These are phyloP conservation scores for Sebastes dallii DNA, from an alignment of 2,797 vertebrate genomes.

Conservation along the genomic window DNA sequence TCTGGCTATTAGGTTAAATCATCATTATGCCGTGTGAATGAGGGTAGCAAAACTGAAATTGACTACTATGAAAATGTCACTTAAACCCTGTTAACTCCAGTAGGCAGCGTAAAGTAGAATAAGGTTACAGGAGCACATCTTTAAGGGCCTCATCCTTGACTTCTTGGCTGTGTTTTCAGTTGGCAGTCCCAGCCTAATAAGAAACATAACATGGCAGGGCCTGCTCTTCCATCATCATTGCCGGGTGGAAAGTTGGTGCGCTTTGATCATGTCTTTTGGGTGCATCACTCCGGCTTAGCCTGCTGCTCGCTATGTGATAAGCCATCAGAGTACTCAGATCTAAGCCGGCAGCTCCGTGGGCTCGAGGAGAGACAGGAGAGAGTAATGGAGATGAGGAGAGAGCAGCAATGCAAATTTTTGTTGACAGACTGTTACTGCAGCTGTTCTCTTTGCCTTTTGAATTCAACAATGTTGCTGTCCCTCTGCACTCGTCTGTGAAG, in stretches of 20 bases:
- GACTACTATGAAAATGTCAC: conserved; percentile 40
- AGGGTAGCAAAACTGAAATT: conserved; percentile 33
- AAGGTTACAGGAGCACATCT: conserved; percentile 52
- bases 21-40: neutral
- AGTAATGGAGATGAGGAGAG: conserved; percentile 64
- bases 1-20: conserved; percentile 17
- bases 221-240: conserved; percentile 74
- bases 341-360: conserved; percentile 70
- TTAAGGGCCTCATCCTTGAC: conserved; percentile 65
- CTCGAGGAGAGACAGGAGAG: conserved; percentile 66
- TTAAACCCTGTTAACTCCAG: conserved; percentile 35
- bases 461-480: conserved; percentile 67
- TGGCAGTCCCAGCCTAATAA: conserved; percentile 74
- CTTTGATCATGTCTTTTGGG: conserved; percentile 84
- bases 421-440: conserved; percentile 79
- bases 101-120: conserved; percentile 32
- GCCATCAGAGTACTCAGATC: conserved; percentile 78
- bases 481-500: conserved; percentile 41
- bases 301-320: conserved; percentile 77
- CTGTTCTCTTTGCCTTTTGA: conserved; percentile 70
- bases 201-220: conserved; percentile 75
- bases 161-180: conserved; percentile 57
- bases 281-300: conserved; percentile 77
- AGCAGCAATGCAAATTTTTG: conserved; percentile 78
- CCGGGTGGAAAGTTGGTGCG: conserved; percentile 72